phyloP scores from a whole-genome alignment of 2,113 vertebrate genomes.

The Hydrochoerus hydrochaeris region DNA sequence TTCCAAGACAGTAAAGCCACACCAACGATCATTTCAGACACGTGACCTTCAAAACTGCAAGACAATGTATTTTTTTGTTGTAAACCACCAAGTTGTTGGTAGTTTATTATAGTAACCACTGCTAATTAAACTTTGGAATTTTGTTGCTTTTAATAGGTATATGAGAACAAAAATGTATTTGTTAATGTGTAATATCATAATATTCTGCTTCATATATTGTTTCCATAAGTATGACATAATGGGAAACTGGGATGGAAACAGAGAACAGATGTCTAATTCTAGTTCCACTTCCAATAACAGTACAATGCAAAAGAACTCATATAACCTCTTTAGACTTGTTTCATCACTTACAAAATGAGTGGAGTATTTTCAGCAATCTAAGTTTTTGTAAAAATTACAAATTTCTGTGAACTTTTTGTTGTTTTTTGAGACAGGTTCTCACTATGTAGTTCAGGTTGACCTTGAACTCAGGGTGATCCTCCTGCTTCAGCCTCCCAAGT shows the following conservation, averaged over 20 bases:
- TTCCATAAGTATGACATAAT: not conserved
- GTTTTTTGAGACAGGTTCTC: not conserved
- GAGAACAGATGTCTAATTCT: not conserved
- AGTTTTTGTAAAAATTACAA: not conserved
- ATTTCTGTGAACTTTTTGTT: not conserved
- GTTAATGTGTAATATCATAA: not conserved
- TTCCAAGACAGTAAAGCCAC: not conserved
- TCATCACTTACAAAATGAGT: slow-evolving; percentile 12
- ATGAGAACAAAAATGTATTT: slow-evolving; percentile 20
- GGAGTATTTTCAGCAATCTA: slow-evolving; percentile 27
- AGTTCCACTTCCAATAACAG: not conserved
- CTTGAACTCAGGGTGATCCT: not conserved
- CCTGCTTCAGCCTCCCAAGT: not conserved
- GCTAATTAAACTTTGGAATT: not conserved
- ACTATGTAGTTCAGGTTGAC: not conserved
- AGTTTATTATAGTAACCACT: not conserved
- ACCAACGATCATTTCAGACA: not conserved
- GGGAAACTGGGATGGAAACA: not conserved
- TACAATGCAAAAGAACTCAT: not conserved
- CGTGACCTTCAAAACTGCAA: not conserved
- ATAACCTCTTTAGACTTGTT: slow-evolving; percentile 12
- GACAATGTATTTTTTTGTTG: slow-evolving; percentile 27
- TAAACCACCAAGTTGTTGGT: not conserved
- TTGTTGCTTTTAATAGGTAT: not conserved
- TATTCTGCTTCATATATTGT: not conserved